Base-by-base conservation (phyloP, 2,113 vertebrate species). In the Dromiciops gliroides region DNA sequence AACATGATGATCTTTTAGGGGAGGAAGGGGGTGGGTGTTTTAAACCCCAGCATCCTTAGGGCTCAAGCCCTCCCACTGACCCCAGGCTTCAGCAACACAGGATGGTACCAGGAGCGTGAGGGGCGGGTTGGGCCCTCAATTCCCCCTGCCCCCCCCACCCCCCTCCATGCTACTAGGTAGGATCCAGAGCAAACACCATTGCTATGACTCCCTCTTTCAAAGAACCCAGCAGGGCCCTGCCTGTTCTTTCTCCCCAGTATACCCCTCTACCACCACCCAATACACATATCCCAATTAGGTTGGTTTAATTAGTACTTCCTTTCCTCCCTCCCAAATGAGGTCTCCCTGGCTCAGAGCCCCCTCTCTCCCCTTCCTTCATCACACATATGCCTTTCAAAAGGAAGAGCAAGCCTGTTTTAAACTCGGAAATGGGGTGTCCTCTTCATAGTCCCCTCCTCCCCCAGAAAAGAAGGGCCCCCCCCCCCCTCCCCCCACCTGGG, bases 1-100 rank as follows among this genome's bases (percentile, higher is more conserved):
- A 48, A 51, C 92, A 31, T 0, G 48, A 91, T 92, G 2, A 7
- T 83, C 67, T 83, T 83, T 44, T 83, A 44, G 67, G 37, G 19
- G n/a, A 22, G 67, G 67, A 44, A 83, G 37, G 67, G 16, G 16
- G 11, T 22, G 37, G 67, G 67, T 22, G 67, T 7, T 8, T 16
- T 92, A 95, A 94, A 91, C 52, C 89, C 93, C 89, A 89, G 53
- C 96, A 89, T 56, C 50, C 92, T 96, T 90, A 89, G 94, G 94
- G 92, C 91, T 91, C 91, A 53, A 44, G 75, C 92, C 44, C 91
- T 92, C 60, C 75, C 48, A 31, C 37, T 60, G 93, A 96, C 91
- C 96, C 96, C 96, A 96, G 97, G 92, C 92, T 91, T 96, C 97
- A 95, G 92, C 28, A 8, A 96, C 96, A 95, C 5, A 90, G 92